Evolutionary conservation across 2,888 invertebrate species (phyloP).

Genomic region (Diloba caeruleocephala): DNA sequence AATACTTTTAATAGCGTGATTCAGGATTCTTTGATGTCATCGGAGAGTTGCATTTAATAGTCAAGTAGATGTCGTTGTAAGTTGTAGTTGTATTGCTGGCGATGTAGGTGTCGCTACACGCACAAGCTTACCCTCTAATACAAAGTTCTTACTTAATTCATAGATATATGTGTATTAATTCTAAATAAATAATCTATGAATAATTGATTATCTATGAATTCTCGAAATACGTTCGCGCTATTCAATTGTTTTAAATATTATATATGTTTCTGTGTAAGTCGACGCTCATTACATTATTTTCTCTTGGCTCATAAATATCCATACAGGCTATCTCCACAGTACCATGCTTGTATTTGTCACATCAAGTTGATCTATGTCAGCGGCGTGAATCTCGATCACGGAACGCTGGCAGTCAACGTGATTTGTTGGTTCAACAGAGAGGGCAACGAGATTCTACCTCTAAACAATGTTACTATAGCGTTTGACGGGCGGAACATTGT

Average conservation of each 20-base stretch:
- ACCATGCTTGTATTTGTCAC: constrained; percentile 54
- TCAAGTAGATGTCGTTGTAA: no score
- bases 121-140: no score
- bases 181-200: no score
- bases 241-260: not conserved
- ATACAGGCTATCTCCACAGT: constrained; percentile 46
- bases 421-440: constrained; percentile 57
- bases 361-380: constrained; percentile 58
- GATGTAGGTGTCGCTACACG: no score
- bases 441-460: constrained; percentile 44
- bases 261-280: no score
- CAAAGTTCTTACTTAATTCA: no score
- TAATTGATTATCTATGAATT: no score
- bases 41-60: no score
- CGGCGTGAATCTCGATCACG: constrained; percentile 57
- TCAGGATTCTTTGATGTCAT: no score
- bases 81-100: no score
- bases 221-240: not conserved
- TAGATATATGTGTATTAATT: no score
- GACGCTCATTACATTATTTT: constrained; percentile 38
- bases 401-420: constrained; percentile 55
- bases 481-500: constrained; percentile 32
- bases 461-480: constrained; percentile 55
- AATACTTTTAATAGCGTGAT: no score
- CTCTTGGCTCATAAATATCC: constrained; percentile 47